Evolutionary conservation across 2,113 vertebrate species (phyloP), one percentile per base, ranked within the genome.

Genomic region (Prunella himalayana): DNA sequence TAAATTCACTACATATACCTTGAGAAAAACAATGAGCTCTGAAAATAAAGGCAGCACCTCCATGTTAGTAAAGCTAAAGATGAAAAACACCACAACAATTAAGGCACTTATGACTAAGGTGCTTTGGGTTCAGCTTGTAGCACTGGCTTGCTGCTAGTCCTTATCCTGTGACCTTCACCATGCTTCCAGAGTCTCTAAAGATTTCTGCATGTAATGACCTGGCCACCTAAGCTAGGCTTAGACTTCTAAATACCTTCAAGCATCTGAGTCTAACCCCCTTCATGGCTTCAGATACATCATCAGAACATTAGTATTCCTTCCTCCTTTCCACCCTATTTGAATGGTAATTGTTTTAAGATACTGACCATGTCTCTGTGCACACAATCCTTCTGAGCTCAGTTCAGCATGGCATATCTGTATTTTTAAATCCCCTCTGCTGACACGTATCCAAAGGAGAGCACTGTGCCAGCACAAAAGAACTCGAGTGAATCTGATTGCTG

Each of bases 401-500:
- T 81, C 61, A 80, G 64, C 10, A 18, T 15, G 61, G 69, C 59
- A 51, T 6, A 87, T 21, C n/a, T 2, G 0, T 53, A 47, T 53
- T 85, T 90, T 77, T 73, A 78, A 93, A 81, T 71, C 76, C 77
- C 35, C 72, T 84, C 68, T 68, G 65, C 82, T 78, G 80, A 95
- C 85, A 77, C 2, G 7, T 19, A 93, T 70, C 85, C 0, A 7
- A 96, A 75, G 0, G 20, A 54, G 87, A 95, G 78, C 93, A 59
- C 35, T 3, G 24, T 65, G 86, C 86, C 93, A 93, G 82, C 77
- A 89, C 81, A 70, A 42, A 92, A 57, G 90, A 73, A 90, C 68
- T 95, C 31, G 0, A 93, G 63, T 85, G 79, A 91, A 93, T 94
- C 79, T 92, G 93, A 96, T 83, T 6, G 25, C 86, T 95, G 90